phyloP scores from a whole-genome alignment of 2,113 vertebrate species.

The Xiphophorus maculatus region DNA sequence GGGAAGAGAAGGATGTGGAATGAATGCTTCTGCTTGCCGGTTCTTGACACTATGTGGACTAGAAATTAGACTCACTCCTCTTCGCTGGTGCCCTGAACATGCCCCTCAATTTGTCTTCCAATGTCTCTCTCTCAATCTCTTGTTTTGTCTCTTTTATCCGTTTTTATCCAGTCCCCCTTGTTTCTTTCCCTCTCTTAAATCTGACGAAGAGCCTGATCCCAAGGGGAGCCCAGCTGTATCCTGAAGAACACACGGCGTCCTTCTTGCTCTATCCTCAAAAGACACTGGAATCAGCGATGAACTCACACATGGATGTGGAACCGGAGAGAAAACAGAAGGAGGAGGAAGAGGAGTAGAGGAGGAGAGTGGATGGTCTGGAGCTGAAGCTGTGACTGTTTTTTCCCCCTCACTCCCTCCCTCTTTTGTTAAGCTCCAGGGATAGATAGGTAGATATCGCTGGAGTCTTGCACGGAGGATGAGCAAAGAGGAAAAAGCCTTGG shows the following conservation, averaged over 20 bases:
- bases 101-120: conserved; percentile 68
- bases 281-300: conserved; percentile 72
- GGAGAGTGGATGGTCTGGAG: conserved; percentile 71
- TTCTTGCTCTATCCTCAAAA: conserved; percentile 65
- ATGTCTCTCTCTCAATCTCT: conserved; percentile 53
- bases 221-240: conserved; percentile 70
- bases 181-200: conserved; percentile 39
- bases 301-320: conserved; percentile 72
- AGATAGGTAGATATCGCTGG: conserved; percentile 69
- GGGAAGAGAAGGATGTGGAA: conserved; percentile 43
- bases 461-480: conserved; percentile 65
- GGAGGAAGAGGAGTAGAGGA: conserved; percentile 18
- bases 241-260: conserved; percentile 64
- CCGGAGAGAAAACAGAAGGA: conserved; percentile 48
- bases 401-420: conserved; percentile 61
- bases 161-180: conserved; percentile 45
- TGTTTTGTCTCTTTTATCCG: too few species aligned
- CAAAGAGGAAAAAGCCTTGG: conserved; percentile 50
- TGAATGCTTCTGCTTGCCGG: conserved; percentile 65
- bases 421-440: conserved; percentile 73
- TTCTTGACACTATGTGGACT: conserved; percentile 63
- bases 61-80: conserved; percentile 65
- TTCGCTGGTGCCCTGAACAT: conserved; percentile 70
- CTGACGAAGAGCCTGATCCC: conserved; percentile 69
- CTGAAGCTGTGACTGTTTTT: conserved; percentile 70